phyloP scores from a whole-genome alignment of 2,888 invertebrate species.

The Rotaria socialis region DNA sequence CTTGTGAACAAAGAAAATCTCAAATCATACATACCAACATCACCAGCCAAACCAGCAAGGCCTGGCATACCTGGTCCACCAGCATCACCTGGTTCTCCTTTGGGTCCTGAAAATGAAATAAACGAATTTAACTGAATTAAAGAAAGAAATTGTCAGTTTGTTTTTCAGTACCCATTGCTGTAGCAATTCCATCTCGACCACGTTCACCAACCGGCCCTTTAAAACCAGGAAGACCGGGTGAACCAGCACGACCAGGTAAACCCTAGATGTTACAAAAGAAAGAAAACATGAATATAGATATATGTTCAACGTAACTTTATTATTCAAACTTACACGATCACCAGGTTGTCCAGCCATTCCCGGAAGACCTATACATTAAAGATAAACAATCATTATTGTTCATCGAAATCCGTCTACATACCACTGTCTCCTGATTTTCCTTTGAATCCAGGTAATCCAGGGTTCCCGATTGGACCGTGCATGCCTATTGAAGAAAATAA shows the following conservation, averaged over 20 bases:
- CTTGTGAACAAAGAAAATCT: background rate
- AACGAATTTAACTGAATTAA: background rate
- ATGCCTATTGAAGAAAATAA: background rate
- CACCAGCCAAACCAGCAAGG: background rate
- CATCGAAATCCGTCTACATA: background rate
- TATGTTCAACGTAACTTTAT: background rate
- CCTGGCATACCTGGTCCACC: background rate
- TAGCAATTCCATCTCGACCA: background rate
- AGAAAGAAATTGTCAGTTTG: background rate
- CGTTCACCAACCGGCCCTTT: background rate
- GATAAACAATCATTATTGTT: background rate
- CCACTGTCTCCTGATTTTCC: background rate
- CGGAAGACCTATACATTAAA: background rate
- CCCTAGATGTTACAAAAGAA: background rate
- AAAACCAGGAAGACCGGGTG: background rate
- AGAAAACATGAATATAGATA: too few relatives aligned
- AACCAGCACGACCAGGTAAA: background rate
- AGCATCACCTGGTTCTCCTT: background rate
- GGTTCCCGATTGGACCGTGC: background rate
- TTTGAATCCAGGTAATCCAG: background rate
- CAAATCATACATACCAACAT: background rate
- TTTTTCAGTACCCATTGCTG: background rate
- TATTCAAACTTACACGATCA: background rate
- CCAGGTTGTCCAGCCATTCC: background rate
- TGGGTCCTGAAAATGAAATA: background rate